A percentile compares a stretch with the other conserved stretches of the same genome.
Conservation (phyloP, 2,888 invertebrate species). For the Gortyna flavago region DNA sequence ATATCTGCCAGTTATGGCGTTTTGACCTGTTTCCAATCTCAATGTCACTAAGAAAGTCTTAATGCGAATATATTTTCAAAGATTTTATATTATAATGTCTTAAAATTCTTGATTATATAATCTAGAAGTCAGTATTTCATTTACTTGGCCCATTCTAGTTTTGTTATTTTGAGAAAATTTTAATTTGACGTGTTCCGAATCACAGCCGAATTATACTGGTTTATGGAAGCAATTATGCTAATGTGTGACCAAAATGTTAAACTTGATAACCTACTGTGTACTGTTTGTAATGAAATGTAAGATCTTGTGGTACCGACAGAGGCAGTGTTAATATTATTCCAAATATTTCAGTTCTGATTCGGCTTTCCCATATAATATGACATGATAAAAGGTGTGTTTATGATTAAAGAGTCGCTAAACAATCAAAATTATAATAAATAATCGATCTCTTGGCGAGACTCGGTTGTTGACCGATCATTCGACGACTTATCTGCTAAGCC, state of each 20-base stretch:
- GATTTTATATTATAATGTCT: constrained; percentile 58
- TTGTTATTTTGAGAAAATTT: constrained; percentile 53
- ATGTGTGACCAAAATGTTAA: constrained; percentile 38
- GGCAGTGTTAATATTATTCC: constrained; percentile 46
- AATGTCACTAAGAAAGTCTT: constrained; percentile 11
- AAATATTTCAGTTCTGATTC: constrained; percentile 64
- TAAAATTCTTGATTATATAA: constrained; percentile 61
- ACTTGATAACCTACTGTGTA: constrained; percentile 30
- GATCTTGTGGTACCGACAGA: constrained; percentile 29
- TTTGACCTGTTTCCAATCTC: constrained; percentile 16
- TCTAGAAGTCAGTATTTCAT: constrained; percentile 56
- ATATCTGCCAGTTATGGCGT: constrained; percentile 22
- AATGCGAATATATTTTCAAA: constrained; percentile 54
- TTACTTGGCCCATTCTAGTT: constrained; percentile 57
- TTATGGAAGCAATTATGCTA: constrained; percentile 43
- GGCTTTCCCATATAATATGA: constrained; percentile 53
- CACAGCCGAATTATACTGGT: constrained; percentile 58
- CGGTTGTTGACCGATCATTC: constrained; percentile 45
- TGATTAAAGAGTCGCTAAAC: constrained; percentile 41
- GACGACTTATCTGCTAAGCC: constrained; percentile 27
- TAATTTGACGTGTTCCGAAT: constrained; percentile 59
- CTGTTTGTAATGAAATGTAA: constrained; percentile 44
- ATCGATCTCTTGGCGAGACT: not conserved
- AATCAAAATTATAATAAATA: no score
- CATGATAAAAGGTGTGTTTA: constrained; percentile 60